Conservation (phyloP, 2,113 vertebrate species). For the Rutilus rutilus region DNA sequence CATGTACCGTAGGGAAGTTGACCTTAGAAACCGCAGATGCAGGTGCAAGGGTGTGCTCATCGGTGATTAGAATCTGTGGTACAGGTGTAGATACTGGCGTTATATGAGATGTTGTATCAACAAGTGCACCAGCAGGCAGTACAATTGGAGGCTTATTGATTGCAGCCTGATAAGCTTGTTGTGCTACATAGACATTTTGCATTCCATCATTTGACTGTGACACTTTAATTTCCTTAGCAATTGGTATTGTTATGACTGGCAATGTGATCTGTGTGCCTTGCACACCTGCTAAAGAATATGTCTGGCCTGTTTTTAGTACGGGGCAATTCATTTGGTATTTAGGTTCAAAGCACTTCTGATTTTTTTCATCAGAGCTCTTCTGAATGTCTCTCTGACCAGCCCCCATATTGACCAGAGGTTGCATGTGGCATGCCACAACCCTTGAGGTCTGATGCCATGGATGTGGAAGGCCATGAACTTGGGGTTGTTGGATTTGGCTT, state of each 20-base stretch:
- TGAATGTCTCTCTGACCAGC: slow-evolving; percentile 67
- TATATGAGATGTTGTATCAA: slow-evolving; percentile 74
- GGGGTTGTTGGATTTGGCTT: slow-evolving; percentile 75
- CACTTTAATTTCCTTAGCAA: slow-evolving; percentile 68
- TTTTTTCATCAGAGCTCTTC: slow-evolving; percentile 65
- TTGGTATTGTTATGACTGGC: slow-evolving; percentile 75
- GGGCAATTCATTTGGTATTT: slow-evolving; percentile 91
- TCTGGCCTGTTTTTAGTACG: slow-evolving; percentile 75
- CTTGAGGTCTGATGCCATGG: slow-evolving; percentile 75
- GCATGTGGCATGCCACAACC: slow-evolving; percentile 73
- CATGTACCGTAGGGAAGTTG: slow-evolving; percentile 64
- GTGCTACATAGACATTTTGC: slow-evolving; percentile 73
- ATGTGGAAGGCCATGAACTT: slow-evolving; percentile 76
- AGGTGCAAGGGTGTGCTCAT: slow-evolving; percentile 81
- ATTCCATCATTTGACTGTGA: slow-evolving; percentile 74
- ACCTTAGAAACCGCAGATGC: slow-evolving; percentile 72
- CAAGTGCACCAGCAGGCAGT: slow-evolving; percentile 76
- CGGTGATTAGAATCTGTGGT: slow-evolving; percentile 93
- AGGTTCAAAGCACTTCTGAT: slow-evolving; percentile 81
- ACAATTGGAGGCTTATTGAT: slow-evolving; percentile 73
- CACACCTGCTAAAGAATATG: slow-evolving; percentile 74
- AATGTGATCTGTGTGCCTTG: slow-evolving; percentile 71
- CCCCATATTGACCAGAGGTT: slow-evolving; percentile 67
- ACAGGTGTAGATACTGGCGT: slow-evolving; percentile 77
- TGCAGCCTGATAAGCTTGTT: slow-evolving; percentile 68